Percentiles rank a stretch among this genome's conserved stretches.
Evolutionary conservation across 2,797 vertebrate species (phyloP).

Genomic region (Benthosema pterotum): DNA sequence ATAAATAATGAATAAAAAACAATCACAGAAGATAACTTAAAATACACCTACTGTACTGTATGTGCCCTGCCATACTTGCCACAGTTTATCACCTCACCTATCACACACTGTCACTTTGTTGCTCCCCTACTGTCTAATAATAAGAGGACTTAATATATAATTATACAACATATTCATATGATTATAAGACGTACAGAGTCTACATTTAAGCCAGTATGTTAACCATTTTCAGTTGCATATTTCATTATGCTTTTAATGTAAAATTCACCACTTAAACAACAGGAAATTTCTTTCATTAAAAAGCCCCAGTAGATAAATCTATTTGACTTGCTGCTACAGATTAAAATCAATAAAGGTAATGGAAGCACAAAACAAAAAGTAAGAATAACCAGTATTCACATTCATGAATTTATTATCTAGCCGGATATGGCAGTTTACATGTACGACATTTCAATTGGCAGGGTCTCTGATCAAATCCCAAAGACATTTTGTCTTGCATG

Average conservation of each 20-base stretch:
- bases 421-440: no score
- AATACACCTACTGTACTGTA: conserved; percentile 11
- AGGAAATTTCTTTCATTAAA: not conserved
- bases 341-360: no score
- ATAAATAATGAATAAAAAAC: conserved; percentile 37
- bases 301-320: not conserved
- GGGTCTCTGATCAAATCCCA: no score
- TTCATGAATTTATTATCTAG: no score
- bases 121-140: not conserved
- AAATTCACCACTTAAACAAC: not conserved
- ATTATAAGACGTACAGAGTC: not conserved
- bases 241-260: not conserved
- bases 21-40: conserved; percentile 28
- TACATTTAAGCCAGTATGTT: not conserved
- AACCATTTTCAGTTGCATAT: not conserved
- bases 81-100: not conserved
- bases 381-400: no score
- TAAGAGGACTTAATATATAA: conserved; percentile 3
- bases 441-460: no score
- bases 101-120: no score
- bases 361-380: no score
- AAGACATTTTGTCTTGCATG: no score
- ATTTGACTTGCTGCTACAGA: no score
- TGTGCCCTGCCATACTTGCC: not conserved
- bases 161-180: conserved; percentile 2